Percentiles rank a stretch among this genome's conserved stretches.
phyloP scores from a whole-genome alignment of 2,113 vertebrate species.

The Limnothrissa miodon region DNA sequence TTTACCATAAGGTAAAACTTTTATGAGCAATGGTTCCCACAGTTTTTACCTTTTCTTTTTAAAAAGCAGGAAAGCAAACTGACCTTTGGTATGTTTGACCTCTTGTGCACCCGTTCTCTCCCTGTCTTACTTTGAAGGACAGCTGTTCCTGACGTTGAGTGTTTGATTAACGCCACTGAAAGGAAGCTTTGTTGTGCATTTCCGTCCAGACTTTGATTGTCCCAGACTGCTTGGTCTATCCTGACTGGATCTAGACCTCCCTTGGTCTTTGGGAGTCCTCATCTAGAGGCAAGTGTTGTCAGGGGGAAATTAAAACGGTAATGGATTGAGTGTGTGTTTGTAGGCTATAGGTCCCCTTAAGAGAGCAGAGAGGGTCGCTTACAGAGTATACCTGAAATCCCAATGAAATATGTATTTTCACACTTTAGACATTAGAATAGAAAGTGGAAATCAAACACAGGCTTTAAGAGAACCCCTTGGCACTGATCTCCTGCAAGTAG shows the following conservation, averaged over 20 bases:
- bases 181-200: conserved; percentile 48
- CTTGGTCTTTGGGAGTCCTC: conserved; percentile 31
- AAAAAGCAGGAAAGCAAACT: conserved; percentile 4
- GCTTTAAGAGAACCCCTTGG: background rate
- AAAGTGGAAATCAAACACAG: background rate
- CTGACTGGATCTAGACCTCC: conserved; percentile 33
- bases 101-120: conserved; percentile 27
- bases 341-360: conserved; percentile 16
- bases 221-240: conserved; percentile 41
- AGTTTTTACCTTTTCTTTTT: background rate
- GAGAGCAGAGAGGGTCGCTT: background rate
- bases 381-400: background rate
- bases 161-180: conserved; percentile 50
- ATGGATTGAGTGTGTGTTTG: conserved; percentile 36
- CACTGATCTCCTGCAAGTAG: background rate
- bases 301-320: conserved; percentile 43
- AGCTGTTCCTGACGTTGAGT: conserved; percentile 52
- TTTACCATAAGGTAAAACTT: too few species aligned
- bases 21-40: background rate
- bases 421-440: background rate
- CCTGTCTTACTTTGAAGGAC: conserved; percentile 27
- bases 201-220: conserved; percentile 43
- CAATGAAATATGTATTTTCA: background rate
- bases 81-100: conserved; percentile 30
- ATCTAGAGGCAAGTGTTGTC: conserved; percentile 44